Conservation (phyloP, 1,140 invertebrate genomes). For the Campoletis sonorensis region DNA sequence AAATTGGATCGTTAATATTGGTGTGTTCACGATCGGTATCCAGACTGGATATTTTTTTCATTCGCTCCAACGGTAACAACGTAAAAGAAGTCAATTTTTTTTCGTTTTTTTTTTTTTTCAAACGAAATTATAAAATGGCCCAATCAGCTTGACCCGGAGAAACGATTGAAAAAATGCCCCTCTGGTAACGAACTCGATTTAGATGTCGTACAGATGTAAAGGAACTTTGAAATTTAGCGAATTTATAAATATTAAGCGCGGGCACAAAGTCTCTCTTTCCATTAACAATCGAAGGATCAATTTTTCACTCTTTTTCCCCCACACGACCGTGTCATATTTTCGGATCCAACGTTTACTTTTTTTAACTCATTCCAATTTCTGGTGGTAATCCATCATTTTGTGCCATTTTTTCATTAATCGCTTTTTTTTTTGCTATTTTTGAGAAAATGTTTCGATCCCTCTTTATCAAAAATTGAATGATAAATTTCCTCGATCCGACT, state of each 20-base stretch:
- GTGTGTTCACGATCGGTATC: neutral
- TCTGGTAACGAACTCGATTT: neutral
- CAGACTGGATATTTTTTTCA: too few species aligned
- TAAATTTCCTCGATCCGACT: too few species aligned
- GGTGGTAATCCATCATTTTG: too few species aligned
- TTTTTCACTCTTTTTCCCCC: constrained; percentile 36
- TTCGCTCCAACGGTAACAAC: too few species aligned
- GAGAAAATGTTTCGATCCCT: too few species aligned
- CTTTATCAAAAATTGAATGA: too few species aligned
- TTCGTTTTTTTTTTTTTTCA: neutral
- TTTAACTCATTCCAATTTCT: too few species aligned
- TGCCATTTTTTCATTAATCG: too few species aligned
- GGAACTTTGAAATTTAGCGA: constrained; percentile 12
- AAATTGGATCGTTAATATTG: neutral
- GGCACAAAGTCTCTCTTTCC: neutral
- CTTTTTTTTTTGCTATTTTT: too few species aligned
- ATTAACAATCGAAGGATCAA: constrained; percentile 48
- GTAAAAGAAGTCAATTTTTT: neutral
- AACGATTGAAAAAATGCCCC: neutral
- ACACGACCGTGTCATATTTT: neutral
- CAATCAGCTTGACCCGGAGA: neutral
- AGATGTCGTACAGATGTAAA: constrained; percentile 17
- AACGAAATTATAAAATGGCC: neutral
- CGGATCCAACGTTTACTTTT: too few species aligned
- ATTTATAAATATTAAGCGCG: neutral